phyloP scores from a whole-genome alignment of 2,113 vertebrate genomes.

The Falcunculus frontatus region DNA sequence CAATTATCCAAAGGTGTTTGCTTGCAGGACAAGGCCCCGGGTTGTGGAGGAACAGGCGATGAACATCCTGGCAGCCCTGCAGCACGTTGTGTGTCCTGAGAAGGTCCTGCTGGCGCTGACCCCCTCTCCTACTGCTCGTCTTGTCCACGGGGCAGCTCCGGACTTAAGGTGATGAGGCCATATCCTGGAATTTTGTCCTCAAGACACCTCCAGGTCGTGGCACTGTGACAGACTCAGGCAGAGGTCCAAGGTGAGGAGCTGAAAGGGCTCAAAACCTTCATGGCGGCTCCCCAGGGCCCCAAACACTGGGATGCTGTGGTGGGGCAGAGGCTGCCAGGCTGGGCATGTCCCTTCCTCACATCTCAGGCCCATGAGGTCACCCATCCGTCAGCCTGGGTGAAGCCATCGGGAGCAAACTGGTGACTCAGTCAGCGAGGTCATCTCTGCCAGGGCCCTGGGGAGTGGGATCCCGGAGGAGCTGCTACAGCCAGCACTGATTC shows the following conservation, averaged over 20 bases:
- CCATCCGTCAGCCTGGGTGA: not conserved
- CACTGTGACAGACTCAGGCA: not conserved
- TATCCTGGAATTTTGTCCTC: not conserved
- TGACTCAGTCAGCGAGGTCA: not conserved
- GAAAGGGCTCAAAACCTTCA: not conserved
- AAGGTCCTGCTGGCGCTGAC: not conserved
- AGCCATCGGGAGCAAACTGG: not conserved
- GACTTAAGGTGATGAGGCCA: not conserved
- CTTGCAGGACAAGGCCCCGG: not conserved
- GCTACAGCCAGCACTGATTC: not conserved
- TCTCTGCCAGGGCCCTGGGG: not conserved
- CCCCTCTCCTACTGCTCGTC: not conserved
- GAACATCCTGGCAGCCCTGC: not conserved
- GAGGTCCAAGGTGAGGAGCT: not conserved
- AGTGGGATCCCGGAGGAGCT: rapidly evolving
- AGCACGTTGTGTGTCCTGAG: not conserved
- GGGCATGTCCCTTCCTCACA: not conserved
- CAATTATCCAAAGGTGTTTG: not conserved
- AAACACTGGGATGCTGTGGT: not conserved
- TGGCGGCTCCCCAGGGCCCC: not conserved
- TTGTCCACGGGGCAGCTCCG: rapidly evolving
- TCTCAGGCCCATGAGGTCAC: slow-evolving; percentile 11
- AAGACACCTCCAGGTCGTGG: not conserved
- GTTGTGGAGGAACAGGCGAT: not conserved
- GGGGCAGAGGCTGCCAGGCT: not conserved